phyloP scores from a whole-genome alignment of 2,113 vertebrate species.

The Gymnorhina tibicen region DNA sequence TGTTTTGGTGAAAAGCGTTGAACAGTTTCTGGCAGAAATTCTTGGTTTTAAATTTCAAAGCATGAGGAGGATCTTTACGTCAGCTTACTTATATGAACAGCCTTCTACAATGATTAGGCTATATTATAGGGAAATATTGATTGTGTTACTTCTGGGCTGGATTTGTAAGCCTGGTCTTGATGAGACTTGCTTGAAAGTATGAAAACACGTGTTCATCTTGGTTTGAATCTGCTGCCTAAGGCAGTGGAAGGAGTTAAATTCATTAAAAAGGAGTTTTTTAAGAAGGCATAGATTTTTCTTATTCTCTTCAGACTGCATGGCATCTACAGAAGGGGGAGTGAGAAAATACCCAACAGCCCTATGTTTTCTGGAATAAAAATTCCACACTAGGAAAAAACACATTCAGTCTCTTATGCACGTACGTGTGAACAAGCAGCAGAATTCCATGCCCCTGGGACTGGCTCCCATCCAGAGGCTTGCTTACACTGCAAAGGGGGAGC shows the following conservation, averaged over 20 bases:
- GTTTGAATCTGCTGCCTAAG: not conserved
- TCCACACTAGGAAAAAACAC: not conserved
- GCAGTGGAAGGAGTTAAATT: not conserved
- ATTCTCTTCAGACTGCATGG: not conserved
- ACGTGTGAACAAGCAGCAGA: slow-evolving; percentile 20
- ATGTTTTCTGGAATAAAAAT: not conserved
- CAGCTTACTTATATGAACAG: not conserved
- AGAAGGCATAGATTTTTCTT: not conserved
- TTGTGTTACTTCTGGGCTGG: not conserved
- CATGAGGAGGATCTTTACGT: not conserved
- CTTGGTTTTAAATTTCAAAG: not conserved
- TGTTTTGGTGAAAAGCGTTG: not conserved
- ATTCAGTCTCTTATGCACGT: not conserved
- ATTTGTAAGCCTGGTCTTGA: not conserved
- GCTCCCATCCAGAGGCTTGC: not conserved
- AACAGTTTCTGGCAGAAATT: not conserved
- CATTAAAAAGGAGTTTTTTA: not conserved
- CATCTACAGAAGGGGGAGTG: not conserved
- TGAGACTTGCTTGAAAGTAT: not conserved
- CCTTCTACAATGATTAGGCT: not conserved
- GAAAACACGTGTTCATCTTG: not conserved
- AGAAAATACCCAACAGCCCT: not conserved
- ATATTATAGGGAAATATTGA: not conserved
- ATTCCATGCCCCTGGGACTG: not conserved
- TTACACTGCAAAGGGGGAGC: not conserved